Evolutionary conservation across 2,888 invertebrate genomes (phyloP).

Genomic region (Drosophila rellima): DNA sequence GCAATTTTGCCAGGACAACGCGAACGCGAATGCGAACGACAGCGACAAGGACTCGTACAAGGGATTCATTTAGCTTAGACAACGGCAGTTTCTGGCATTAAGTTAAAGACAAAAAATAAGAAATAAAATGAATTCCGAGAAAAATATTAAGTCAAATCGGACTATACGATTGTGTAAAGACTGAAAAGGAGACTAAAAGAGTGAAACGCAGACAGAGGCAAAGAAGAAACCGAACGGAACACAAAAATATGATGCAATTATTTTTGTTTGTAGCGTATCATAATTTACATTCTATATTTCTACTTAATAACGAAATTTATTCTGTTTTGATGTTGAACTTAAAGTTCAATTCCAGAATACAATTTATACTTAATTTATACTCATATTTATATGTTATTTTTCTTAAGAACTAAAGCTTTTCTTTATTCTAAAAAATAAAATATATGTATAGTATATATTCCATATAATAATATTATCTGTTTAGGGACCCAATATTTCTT

Average conservation of each 20-base stretch:
- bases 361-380: no score
- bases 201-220: background rate
- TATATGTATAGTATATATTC: background rate
- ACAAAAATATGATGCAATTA: background rate
- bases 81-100: constrained; percentile 21
- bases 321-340: background rate
- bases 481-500: background rate
- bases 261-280: background rate
- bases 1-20: constrained; percentile 70
- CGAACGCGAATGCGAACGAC: constrained; percentile 51
- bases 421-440: no score
- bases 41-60: constrained; percentile 26
- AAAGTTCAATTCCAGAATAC: background rate
- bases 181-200: background rate
- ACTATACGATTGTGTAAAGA: background rate
- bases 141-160: constrained; percentile 14
- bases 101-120: constrained; percentile 12
- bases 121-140: constrained; percentile 4
- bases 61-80: constrained; percentile 54
- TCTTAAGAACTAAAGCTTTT: no score
- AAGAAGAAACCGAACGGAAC: background rate
- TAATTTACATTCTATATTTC: background rate
- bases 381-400: no score
- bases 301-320: background rate
- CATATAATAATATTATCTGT: background rate